Base-by-base conservation (phyloP, 1,140 invertebrate species). In the Palaemon carinicauda region DNA sequence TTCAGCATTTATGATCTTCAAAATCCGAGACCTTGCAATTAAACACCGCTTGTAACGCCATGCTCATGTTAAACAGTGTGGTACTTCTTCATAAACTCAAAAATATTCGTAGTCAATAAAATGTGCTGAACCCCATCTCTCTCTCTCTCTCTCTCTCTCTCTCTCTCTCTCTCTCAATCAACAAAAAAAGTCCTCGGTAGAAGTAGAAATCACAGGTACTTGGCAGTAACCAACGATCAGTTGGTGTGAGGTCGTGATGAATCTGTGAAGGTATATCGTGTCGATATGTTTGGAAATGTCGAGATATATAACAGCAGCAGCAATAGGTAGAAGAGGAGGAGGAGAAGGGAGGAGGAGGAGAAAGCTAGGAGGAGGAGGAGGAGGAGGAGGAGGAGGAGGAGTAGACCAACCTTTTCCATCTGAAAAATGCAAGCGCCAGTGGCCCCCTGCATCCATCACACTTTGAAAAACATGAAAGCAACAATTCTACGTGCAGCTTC, bases 391-490 rank as follows among this genome's bases (percentile, higher is more conserved):
- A 21, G 73, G 73, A 50, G 33, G 51, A 27, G 33, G 73, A 21
- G 14, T 14, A 27, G 41, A 17, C 31, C 27, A 50, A 33, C 73
- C 21, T 50, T 50, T 33, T 33, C 73, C 73, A 75, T 50, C 73
- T 50, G 73, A 75, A 50, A 50, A n/a, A 17, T 73, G 29, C 69
- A 41, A 73, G n/a, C 69, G 33, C 31, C 31, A 41, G 73, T 75
- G 73, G 73, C 82, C 81, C 19, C 79, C 51, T 50, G 83, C 78
- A 80, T 86, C 83, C 83, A 86, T 86, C 83, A 86, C 83, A 86
- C 83, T 86, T 86, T 86, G 83, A 86, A 86, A 86, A 86, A 86
- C 83, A 86, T 86, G 77, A 80, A 80, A 80, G 83, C 65, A 86
- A 86, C 83, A 86, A 86, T 86, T 86, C 83, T 79, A 54, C 52